phyloP scores from a whole-genome alignment of 37 sponge, comb jelly and placozoan species.

The Cliona cf. orientalis region DNA sequence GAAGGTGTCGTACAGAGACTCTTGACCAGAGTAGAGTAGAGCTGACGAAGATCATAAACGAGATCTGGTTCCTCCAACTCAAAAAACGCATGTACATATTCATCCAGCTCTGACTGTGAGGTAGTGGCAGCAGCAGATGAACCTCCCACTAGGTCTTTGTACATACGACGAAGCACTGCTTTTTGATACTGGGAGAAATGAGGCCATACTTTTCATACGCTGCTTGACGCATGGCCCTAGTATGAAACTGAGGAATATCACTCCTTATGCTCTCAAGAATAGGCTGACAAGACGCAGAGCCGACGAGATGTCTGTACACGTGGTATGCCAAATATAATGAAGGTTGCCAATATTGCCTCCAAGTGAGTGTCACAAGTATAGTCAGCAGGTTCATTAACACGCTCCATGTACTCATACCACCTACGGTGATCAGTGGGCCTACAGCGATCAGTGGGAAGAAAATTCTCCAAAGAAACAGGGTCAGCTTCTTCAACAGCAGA shows the following conservation, averaged over 20 bases:
- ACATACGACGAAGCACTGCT: slow-evolving; percentile 14
- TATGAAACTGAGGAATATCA: slow-evolving; percentile 22
- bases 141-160: slow-evolving; percentile 31
- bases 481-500: neutral
- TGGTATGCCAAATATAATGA: slow-evolving; percentile 16
- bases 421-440: neutral
- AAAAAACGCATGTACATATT: slow-evolving; percentile 19
- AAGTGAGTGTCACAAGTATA: slow-evolving; percentile 13
- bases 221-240: slow-evolving; percentile 36
- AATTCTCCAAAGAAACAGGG: neutral
- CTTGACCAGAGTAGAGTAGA: slow-evolving; percentile 5
- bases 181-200: neutral
- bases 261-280: slow-evolving; percentile 5
- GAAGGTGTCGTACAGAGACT: slow-evolving; percentile 6
- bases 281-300: slow-evolving; percentile 7
- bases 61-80: slow-evolving; percentile 35
- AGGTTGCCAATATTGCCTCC: slow-evolving; percentile 23
- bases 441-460: neutral
- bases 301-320: slow-evolving; percentile 10
- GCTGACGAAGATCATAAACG: slow-evolving; percentile 24
- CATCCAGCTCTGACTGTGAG: slow-evolving; percentile 13
- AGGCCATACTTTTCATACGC: slow-evolving; percentile 48
- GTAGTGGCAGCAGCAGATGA: neutral
- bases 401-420: slow-evolving; percentile 18
- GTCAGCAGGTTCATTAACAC: slow-evolving; percentile 17